Conservation (phyloP, 2,797 vertebrate species). For the Scleropages formosus region DNA sequence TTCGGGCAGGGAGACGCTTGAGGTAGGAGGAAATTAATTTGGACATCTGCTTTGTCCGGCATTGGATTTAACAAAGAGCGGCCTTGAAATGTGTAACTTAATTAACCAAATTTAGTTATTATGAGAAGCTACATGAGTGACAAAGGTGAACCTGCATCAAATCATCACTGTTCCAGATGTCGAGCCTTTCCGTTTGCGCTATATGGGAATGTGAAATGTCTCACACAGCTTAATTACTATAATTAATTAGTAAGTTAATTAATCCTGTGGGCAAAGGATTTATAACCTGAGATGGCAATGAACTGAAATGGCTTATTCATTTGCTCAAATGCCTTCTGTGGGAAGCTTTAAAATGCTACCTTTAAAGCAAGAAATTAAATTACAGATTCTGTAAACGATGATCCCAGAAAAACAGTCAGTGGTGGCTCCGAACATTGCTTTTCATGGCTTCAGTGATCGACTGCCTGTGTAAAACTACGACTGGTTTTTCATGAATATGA, state of each 20-base stretch:
- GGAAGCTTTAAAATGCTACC: conserved; percentile 12
- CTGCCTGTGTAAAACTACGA: too few species aligned
- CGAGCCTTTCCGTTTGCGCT: not conserved
- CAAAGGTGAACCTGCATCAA: not conserved
- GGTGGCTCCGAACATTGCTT: too few species aligned
- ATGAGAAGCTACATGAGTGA: conserved; percentile 1
- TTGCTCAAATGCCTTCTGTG: not conserved
- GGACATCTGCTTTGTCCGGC: not conserved
- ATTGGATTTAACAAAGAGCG: not conserved
- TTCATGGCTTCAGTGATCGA: too few species aligned
- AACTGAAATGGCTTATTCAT: conserved; percentile 27
- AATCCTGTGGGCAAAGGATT: conserved; percentile 3
- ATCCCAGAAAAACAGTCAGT: too few species aligned
- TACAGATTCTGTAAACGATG: too few species aligned
- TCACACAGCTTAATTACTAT: conserved; percentile 16
- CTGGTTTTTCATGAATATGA: too few species aligned
- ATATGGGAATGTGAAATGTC: conserved; percentile 2
- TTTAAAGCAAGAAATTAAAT: not conserved
- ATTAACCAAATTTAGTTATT: conserved; percentile 5
- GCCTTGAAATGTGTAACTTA: conserved; percentile 2
- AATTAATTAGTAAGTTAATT: conserved; percentile 21
- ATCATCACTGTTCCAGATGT: conserved; percentile 17
- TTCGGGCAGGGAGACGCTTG: not conserved
- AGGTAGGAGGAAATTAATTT: not conserved
- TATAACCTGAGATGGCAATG: conserved; percentile 10